phyloP scores from a whole-genome alignment of 2,888 invertebrate genomes.

The Caenorhabditis zanzibari region DNA sequence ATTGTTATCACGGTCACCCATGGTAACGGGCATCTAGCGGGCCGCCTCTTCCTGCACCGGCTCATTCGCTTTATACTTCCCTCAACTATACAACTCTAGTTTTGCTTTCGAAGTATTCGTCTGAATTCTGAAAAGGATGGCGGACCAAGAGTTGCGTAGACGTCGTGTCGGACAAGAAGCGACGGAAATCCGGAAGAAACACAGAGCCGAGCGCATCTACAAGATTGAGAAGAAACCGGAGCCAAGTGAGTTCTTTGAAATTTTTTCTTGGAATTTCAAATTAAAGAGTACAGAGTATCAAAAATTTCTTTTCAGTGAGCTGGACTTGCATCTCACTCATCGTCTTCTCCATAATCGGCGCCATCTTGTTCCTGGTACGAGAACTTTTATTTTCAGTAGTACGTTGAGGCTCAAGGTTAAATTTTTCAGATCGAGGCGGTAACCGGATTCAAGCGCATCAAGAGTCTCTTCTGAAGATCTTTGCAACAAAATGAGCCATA shows the following conservation, averaged over 20 bases:
- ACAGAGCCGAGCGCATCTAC: conserved; percentile 52
- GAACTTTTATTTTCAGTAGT: neutral
- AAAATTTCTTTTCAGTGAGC: conserved; percentile 44
- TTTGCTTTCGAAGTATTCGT: neutral
- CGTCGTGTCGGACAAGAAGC: conserved; percentile 42
- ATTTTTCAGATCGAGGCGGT: conserved; percentile 50
- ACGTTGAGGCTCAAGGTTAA: no score
- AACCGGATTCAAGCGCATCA: conserved; percentile 33
- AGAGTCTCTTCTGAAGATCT: conserved; percentile 24
- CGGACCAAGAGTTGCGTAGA: conserved; percentile 60
- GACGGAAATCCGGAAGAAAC: conserved; percentile 36
- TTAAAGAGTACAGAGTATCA: neutral
- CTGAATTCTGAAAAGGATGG: conserved; percentile 43
- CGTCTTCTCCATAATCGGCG: conserved; percentile 10
- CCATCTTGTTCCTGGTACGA: conserved; percentile 34
- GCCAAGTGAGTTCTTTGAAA: conserved; percentile 49
- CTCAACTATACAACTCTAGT: neutral
- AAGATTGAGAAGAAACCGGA: conserved; percentile 59
- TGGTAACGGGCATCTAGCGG: neutral
- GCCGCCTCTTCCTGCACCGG: neutral
- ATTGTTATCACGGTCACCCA: conserved; percentile 24
- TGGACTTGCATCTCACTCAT: conserved; percentile 26
- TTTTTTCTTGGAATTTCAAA: conserved; percentile 1
- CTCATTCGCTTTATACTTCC: neutral
- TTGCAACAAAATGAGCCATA: neutral